Percentiles rank a stretch among this genome's conserved stretches.
phyloP scores from a whole-genome alignment of 1,140 invertebrate genomes.

The Lasaia peninsularis region DNA sequence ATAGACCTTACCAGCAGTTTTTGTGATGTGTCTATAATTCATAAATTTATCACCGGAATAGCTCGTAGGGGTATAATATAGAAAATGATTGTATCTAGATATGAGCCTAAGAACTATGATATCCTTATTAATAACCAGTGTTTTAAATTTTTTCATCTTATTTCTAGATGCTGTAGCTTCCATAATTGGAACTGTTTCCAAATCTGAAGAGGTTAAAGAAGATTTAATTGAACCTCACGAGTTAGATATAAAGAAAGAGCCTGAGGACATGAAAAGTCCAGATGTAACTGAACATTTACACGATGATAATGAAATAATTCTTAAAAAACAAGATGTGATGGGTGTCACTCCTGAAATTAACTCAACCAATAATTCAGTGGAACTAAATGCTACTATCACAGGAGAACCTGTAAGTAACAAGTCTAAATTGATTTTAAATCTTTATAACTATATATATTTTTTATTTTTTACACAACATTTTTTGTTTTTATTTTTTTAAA shows the following conservation, averaged over 20 bases:
- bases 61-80: too few species aligned
- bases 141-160: slow-evolving; percentile 12
- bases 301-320: slow-evolving; percentile 1
- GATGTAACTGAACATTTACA: background rate
- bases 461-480: too few species aligned
- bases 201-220: slow-evolving; percentile 22
- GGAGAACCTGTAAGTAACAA: slow-evolving; percentile 13
- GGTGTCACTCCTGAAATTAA: background rate
- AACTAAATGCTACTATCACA: background rate
- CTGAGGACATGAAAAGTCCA: background rate
- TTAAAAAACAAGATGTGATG: slow-evolving; percentile 6
- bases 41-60: too few species aligned
- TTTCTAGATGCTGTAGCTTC: slow-evolving; percentile 58
- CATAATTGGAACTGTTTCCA: slow-evolving; percentile 50
- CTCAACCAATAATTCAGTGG: background rate
- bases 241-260: slow-evolving; percentile 12
- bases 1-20: too few species aligned
- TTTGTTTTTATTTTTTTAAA: too few species aligned
- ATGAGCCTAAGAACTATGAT: too few species aligned
- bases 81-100: too few species aligned
- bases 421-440: too few species aligned
- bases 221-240: background rate
- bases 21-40: too few species aligned
- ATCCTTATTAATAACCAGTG: too few species aligned
- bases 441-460: too few species aligned